Evolutionary conservation across 2,113 vertebrate genomes (phyloP).

Genomic region (Pachypanchax playfairii): DNA sequence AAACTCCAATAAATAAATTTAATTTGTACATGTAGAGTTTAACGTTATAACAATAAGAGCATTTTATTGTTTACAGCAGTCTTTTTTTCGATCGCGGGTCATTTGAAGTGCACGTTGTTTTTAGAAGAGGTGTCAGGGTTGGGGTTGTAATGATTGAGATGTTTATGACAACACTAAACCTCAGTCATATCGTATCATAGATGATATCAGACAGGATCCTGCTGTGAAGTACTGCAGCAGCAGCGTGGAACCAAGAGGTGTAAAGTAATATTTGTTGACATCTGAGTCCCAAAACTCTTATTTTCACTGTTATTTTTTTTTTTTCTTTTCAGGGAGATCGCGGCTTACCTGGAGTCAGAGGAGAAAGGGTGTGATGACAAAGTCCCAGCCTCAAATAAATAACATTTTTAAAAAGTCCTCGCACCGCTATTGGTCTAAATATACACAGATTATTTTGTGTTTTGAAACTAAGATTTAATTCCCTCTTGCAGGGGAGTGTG

Average conservation of each 20-base stretch:
- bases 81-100: slow-evolving; percentile 23
- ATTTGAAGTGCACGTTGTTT: neutral
- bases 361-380: slow-evolving; percentile 83
- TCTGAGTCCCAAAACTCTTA: neutral
- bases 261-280: neutral
- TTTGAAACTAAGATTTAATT: slow-evolving; percentile 6
- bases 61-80: too few relatives aligned
- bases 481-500: slow-evolving; percentile 79
- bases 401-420: too few relatives aligned
- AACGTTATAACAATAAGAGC: too few relatives aligned
- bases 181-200: neutral
- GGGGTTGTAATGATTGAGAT: slow-evolving; percentile 14
- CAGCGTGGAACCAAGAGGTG: neutral
- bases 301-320: neutral
- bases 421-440: neutral
- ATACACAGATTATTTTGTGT: neutral
- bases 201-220: neutral
- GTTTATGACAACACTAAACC: slow-evolving; percentile 14
- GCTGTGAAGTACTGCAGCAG: neutral
- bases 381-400: too few relatives aligned
- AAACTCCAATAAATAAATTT: too few relatives aligned
- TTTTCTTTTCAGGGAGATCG: slow-evolving; percentile 81
- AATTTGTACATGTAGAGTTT: too few relatives aligned
- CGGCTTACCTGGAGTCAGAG: slow-evolving; percentile 82
- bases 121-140: slow-evolving; percentile 3